Conservation (phyloP, 2,797 vertebrate species). For the Perdix hodgsoniae region DNA sequence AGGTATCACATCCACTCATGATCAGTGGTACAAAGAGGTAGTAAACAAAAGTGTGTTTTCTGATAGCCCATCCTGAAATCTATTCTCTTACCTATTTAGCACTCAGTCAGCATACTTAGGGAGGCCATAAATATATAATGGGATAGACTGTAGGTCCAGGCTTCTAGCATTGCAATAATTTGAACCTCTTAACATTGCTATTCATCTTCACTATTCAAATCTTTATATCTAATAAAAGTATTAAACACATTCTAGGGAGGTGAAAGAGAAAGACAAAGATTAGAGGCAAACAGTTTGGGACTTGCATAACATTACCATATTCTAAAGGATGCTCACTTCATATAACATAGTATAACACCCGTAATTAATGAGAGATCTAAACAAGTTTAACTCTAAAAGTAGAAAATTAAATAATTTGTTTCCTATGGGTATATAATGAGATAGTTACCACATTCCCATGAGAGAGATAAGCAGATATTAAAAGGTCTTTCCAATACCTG, state of each 20-base stretch:
- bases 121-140: conserved; percentile 26
- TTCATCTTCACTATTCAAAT: conserved; percentile 32
- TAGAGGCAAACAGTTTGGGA: neutral
- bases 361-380: conserved; percentile 78
- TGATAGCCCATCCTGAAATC: neutral
- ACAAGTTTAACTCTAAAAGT: conserved; percentile 78
- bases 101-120: neutral
- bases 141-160: conserved; percentile 23
- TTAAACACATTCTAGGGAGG: neutral
- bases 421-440: conserved; percentile 84
- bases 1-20: neutral
- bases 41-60: neutral
- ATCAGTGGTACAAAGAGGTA: neutral
- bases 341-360: conserved; percentile 19
- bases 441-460: conserved; percentile 84
- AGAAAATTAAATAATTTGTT: conserved; percentile 85
- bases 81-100: neutral
- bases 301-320: neutral
- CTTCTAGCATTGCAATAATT: neutral
- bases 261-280: neutral
- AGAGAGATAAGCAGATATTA: conserved; percentile 93
- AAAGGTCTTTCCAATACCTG: conserved; percentile 98
- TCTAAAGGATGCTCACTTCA: conserved; percentile 32
- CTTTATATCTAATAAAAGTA: conserved; percentile 11
- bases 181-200: neutral